These are phyloP conservation scores for Zosterops pallidus DNA, from an alignment of 2,113 vertebrate species.

Conservation along the genomic window DNA sequence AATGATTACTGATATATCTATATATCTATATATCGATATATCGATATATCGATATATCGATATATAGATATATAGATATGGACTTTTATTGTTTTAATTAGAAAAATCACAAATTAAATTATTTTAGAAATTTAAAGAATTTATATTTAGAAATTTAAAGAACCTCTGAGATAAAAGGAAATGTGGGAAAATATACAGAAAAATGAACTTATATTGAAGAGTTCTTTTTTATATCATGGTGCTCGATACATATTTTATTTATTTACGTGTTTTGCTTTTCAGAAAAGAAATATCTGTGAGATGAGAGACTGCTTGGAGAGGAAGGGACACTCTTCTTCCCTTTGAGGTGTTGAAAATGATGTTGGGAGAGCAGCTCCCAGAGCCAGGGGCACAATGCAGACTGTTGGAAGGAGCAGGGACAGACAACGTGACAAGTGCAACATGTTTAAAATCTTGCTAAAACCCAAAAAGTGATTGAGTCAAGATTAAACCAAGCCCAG, in stretches of 20 bases:
- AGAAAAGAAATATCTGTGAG: background rate
- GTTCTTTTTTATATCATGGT: background rate
- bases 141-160: background rate
- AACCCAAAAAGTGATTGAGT: background rate
- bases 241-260: background rate
- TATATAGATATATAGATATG: no score
- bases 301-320: background rate
- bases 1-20: background rate
- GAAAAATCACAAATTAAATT: background rate
- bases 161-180: background rate
- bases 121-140: background rate
- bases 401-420: background rate
- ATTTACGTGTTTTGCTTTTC: background rate
- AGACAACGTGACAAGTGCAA: background rate
- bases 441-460: background rate
- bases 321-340: background rate
- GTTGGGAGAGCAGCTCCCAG: background rate
- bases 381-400: background rate
- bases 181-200: background rate
- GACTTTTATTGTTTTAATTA: background rate
- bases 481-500: background rate
- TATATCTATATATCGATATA: no score
- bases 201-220: background rate
- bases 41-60: no score
- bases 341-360: background rate